Conservation (phyloP, 1,140 invertebrate species). For the Drosophila willistoni region DNA sequence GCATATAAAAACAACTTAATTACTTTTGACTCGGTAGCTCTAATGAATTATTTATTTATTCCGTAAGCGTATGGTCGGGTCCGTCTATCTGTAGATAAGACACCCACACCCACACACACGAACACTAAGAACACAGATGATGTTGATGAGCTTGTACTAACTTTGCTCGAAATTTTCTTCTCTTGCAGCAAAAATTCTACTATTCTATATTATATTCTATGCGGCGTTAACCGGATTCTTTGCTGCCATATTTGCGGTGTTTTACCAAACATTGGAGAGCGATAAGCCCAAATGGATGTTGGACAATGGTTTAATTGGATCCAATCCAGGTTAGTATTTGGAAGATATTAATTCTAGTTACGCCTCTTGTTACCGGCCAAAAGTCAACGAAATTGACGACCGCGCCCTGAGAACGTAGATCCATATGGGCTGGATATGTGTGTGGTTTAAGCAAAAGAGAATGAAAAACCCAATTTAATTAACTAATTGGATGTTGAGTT, state of each 20-base stretch:
- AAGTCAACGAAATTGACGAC: not conserved
- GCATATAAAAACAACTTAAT: constrained; percentile 34
- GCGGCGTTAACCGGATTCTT: constrained; percentile 94
- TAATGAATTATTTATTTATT: constrained; percentile 15
- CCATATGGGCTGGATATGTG: not conserved
- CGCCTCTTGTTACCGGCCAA: not conserved
- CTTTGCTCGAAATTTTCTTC: not conserved
- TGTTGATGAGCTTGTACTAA: not conserved
- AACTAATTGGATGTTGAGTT: constrained; percentile 43
- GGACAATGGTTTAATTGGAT: constrained; percentile 92
- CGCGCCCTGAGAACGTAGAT: not conserved
- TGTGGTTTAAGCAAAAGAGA: not conserved
- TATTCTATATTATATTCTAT: constrained; percentile 98
- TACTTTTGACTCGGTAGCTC: constrained; percentile 6
- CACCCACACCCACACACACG: not conserved
- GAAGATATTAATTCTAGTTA: no score
- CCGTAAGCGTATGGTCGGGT: not conserved
- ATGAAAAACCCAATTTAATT: constrained; percentile 46
- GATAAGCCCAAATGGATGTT: constrained; percentile 94
- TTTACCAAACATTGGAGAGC: constrained; percentile 95
- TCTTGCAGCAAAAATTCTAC: constrained; percentile 93
- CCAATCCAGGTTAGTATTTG: constrained; percentile 91
- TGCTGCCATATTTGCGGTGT: constrained; percentile 94
- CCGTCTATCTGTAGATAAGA: not conserved
- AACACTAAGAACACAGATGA: not conserved